Evolutionary conservation across 2,113 vertebrate species (phyloP).

Genomic region (Antechinus stuartii): DNA sequence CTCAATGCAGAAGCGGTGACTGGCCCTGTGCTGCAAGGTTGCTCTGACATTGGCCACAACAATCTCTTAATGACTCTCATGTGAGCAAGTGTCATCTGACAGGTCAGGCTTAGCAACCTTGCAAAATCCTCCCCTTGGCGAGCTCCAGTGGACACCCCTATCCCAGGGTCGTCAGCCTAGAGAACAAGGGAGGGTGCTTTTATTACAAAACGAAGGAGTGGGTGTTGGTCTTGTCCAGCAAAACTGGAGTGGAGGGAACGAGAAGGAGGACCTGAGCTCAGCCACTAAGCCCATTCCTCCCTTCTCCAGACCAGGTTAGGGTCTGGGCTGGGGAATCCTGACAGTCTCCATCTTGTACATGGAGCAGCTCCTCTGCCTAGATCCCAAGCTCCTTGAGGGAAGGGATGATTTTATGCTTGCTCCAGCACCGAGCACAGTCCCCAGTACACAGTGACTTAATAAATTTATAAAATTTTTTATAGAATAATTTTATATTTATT

Average conservation of each 20-base stretch:
- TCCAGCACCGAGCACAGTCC: neutral
- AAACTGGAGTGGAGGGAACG: too few relatives aligned
- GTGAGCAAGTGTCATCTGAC: slow-evolving; percentile 89
- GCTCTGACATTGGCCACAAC: slow-evolving; percentile 86
- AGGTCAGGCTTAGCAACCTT: slow-evolving; percentile 83
- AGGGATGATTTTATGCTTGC: neutral
- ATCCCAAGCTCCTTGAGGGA: neutral
- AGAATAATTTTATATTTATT: too few relatives aligned
- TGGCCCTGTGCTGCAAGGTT: slow-evolving; percentile 85
- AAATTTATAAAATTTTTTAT: neutral
- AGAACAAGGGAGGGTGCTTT: neutral
- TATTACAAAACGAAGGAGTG: too few relatives aligned
- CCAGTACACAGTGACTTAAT: neutral
- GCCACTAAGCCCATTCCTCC: neutral
- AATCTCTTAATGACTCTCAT: slow-evolving; percentile 86
- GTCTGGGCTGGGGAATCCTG: too few relatives aligned
- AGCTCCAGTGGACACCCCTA: neutral
- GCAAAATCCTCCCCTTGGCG: slow-evolving; percentile 61
- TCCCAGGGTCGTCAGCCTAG: neutral
- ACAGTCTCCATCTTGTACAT: too few relatives aligned
- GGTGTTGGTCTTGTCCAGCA: too few relatives aligned
- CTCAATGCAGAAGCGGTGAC: slow-evolving; percentile 79
- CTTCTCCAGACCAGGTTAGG: too few relatives aligned
- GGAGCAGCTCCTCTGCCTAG: neutral
- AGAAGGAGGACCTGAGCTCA: too few relatives aligned